phyloP scores from a whole-genome alignment of 2,888 invertebrate genomes.

The Mayetiola destructor region DNA sequence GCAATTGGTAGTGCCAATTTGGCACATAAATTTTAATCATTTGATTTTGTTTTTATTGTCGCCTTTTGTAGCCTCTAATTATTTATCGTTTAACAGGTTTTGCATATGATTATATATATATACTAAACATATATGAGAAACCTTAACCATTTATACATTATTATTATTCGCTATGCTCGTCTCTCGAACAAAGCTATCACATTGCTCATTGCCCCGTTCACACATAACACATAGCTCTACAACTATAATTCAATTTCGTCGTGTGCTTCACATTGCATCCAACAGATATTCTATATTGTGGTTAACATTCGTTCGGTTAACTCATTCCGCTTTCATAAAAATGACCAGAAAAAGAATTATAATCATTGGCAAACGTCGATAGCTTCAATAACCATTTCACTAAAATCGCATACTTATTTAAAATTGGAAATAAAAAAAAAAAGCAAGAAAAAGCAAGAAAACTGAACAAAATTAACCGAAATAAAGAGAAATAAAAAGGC shows the following conservation, averaged over 20 bases:
- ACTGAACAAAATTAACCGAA: too few relatives aligned
- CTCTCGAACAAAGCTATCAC: too few relatives aligned
- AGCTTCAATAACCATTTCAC: background rate
- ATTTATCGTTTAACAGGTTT: constrained; percentile 8
- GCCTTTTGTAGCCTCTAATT: background rate
- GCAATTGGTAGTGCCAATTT: too few relatives aligned
- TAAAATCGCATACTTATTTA: too few relatives aligned
- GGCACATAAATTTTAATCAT: constrained; percentile 3
- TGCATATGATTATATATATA: too few relatives aligned
- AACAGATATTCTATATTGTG: background rate
- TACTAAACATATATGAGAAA: too few relatives aligned
- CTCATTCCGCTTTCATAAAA: too few relatives aligned
- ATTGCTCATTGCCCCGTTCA: background rate
- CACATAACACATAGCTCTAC: background rate
- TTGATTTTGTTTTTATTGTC: background rate
- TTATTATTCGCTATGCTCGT: background rate
- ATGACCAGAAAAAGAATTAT: background rate
- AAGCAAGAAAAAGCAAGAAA: too few relatives aligned
- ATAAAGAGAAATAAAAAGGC: too few relatives aligned
- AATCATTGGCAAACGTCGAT: background rate
- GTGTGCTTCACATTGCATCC: background rate
- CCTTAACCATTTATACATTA: background rate
- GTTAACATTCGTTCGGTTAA: too few relatives aligned
- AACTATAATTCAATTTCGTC: background rate
- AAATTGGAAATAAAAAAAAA: too few relatives aligned